Evolutionary conservation across 2,113 vertebrate genomes (phyloP).

Genomic region (Sigmodon hispidus): DNA sequence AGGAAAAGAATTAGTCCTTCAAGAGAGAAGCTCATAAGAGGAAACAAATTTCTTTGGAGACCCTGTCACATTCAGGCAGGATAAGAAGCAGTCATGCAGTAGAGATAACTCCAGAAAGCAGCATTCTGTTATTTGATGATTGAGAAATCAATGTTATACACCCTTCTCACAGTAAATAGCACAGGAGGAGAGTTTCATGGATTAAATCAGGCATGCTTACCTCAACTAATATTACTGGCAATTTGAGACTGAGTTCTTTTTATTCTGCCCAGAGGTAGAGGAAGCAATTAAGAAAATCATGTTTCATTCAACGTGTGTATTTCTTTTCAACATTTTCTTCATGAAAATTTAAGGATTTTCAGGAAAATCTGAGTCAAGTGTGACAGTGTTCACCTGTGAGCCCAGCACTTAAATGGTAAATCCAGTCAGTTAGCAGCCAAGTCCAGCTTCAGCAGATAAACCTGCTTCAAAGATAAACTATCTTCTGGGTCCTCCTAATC

Average conservation of each 20-base stretch:
- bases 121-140: background rate
- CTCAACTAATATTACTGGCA: background rate
- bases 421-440: accelerated
- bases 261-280: background rate
- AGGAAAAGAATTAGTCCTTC: background rate
- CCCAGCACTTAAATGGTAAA: background rate
- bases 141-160: background rate
- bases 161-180: background rate
- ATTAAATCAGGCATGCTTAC: constrained; percentile 34
- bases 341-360: background rate
- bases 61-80: background rate
- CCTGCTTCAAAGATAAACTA: background rate
- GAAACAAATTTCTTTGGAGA: background rate
- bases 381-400: background rate
- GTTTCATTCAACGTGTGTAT: background rate
- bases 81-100: background rate
- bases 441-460: background rate
- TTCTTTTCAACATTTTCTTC: background rate
- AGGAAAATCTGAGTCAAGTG: background rate
- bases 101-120: background rate
- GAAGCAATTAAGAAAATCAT: background rate
- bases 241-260: background rate
- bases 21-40: background rate
- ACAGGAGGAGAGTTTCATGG: background rate
- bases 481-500: background rate